These are phyloP conservation scores for Catamblyrhynchus diadema DNA, from an alignment of 2,797 vertebrate species.

Conservation along the genomic window DNA sequence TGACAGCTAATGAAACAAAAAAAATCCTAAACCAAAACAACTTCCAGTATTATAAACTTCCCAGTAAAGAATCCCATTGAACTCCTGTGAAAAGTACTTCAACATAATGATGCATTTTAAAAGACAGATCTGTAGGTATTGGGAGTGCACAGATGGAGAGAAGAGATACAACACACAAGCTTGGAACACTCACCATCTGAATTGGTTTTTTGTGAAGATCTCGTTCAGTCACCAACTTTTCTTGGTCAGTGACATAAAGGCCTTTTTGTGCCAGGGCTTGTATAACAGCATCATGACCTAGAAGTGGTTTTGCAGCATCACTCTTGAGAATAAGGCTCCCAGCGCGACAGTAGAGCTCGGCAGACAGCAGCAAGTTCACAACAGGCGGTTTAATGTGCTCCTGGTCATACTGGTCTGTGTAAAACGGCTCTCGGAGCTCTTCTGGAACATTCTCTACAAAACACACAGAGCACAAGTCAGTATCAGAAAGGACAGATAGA, in stretches of 20 bases:
- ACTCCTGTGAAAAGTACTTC: neutral
- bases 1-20: neutral
- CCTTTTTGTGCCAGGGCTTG: conserved; percentile 94
- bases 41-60: neutral
- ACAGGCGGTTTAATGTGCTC: conserved; percentile 97
- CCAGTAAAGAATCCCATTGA: neutral
- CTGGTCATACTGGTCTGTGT: conserved; percentile 97
- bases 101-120: neutral
- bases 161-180: neutral
- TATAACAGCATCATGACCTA: conserved; percentile 94
- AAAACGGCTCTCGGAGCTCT: conserved; percentile 92
- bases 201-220: conserved; percentile 94
- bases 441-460: conserved; percentile 87
- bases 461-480: neutral
- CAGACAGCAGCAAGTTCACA: conserved; percentile 89
- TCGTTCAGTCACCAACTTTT: conserved; percentile 91
- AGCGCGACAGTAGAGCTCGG: conserved; percentile 93
- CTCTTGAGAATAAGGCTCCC: conserved; percentile 92
- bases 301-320: conserved; percentile 86
- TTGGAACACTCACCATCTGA: conserved; percentile 87
- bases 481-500: neutral
- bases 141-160: neutral
- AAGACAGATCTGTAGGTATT: neutral
- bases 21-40: neutral
- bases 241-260: conserved; percentile 94